Conservation (phyloP, 2,113 vertebrate species). For the Loxodonta africana region DNA sequence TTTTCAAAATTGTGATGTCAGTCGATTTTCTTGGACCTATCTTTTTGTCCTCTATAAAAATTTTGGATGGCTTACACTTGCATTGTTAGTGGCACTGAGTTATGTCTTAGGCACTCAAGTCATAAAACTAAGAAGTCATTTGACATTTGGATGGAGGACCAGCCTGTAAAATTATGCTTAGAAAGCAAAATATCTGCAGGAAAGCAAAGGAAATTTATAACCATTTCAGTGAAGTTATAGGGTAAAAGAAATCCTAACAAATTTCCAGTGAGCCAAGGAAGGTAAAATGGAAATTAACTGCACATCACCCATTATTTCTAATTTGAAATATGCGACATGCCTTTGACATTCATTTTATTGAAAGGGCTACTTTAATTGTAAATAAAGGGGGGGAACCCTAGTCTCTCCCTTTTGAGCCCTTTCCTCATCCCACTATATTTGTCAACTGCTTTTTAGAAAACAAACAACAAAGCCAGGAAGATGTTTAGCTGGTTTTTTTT, state of each 20-base stretch:
- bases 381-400: neutral
- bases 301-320: neutral
- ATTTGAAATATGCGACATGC: neutral
- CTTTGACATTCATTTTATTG: neutral
- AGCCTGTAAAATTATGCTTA: conserved; percentile 44
- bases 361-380: neutral
- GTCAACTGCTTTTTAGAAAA: conserved; percentile 32
- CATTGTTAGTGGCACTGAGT: conserved; percentile 28
- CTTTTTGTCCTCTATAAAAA: conserved; percentile 5
- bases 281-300: neutral
- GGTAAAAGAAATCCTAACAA: neutral
- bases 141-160: conserved; percentile 41
- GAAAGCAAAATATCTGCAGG: conserved; percentile 40
- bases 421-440: neutral
- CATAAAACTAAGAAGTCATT: conserved; percentile 38
- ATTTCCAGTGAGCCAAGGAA: neutral
- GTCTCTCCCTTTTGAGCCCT: neutral
- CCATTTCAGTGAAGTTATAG: neutral
- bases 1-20: conserved; percentile 47
- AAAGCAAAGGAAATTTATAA: neutral
- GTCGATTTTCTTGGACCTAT: neutral
- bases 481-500: neutral
- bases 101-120: neutral
- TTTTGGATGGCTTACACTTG: neutral
- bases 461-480: conserved; percentile 1